Percentiles rank a stretch among this genome's conserved stretches.
phyloP scores from a whole-genome alignment of 1,140 invertebrate species.

The Polypedilum pembai region DNA sequence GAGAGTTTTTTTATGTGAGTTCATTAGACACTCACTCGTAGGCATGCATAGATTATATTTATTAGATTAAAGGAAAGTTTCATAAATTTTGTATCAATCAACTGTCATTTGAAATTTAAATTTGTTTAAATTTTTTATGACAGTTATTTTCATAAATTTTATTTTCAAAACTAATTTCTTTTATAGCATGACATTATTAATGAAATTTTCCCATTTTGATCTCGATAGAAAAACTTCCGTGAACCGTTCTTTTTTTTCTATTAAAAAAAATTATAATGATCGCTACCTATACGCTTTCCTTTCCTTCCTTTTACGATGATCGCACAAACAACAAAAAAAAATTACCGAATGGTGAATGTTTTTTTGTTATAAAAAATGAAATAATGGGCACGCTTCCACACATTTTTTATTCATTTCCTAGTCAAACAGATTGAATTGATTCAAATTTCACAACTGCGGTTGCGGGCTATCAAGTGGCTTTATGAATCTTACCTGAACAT shows the following conservation, averaged over 20 bases:
- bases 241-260: constrained; percentile 15
- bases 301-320: neutral
- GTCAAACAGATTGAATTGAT: constrained; percentile 23
- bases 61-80: too few relatives aligned
- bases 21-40: too few relatives aligned
- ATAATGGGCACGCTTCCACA: constrained; percentile 21
- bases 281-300: neutral
- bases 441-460: constrained; percentile 15
- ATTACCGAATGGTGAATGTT: neutral
- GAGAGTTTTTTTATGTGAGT: neutral
- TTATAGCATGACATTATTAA: neutral
- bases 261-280: neutral
- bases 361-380: neutral
- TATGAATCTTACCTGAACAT: neutral
- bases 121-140: too few relatives aligned
- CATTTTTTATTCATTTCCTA: constrained; percentile 27
- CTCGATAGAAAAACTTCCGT: neutral
- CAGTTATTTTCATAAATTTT: too few relatives aligned
- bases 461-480: neutral
- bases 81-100: too few relatives aligned
- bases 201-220: neutral
- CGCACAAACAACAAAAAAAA: neutral
- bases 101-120: too few relatives aligned
- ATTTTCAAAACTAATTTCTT: too few relatives aligned
- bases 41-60: too few relatives aligned